phyloP scores from a whole-genome alignment of 35 echinoderm and acorn worm species.

The Ophioderma brevispina region DNA sequence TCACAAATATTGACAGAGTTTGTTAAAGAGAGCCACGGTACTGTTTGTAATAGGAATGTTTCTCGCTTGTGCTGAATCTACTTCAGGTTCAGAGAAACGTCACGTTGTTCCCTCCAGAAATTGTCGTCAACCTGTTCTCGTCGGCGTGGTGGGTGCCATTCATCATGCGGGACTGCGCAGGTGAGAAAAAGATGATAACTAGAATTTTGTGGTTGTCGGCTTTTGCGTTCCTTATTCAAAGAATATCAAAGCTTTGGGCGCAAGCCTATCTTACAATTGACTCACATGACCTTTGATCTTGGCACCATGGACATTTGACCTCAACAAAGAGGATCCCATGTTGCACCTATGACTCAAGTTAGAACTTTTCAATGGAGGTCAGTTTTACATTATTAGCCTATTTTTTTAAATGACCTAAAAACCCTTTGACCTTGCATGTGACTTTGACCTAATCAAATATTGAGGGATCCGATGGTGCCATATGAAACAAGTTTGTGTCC shows the following conservation, averaged over 20 bases:
- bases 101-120: constrained; percentile 77
- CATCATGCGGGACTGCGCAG: constrained; percentile 84
- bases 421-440: too few relatives aligned
- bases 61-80: constrained; percentile 81
- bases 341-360: too few relatives aligned
- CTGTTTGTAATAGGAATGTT: constrained; percentile 85
- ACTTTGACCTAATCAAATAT: too few relatives aligned
- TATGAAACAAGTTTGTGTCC: too few relatives aligned
- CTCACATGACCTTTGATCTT: too few relatives aligned
- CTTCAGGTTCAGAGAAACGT: constrained; percentile 94
- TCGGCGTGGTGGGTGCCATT: constrained; percentile 97
- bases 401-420: too few relatives aligned
- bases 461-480: too few relatives aligned
- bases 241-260: background rate
- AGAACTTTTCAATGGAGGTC: too few relatives aligned
- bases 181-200: constrained; percentile 45
- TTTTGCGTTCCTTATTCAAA: too few relatives aligned
- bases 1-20: background rate
- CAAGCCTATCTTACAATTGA: background rate
- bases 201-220: too few relatives aligned
- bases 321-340: too few relatives aligned
- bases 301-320: background rate
- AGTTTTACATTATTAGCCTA: too few relatives aligned
- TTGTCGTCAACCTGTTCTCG: constrained; percentile 51
- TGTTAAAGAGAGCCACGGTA: constrained; percentile 25